Evolutionary conservation across 2,113 vertebrate species (phyloP), one percentile per base, ranked within the genome.

Genomic region (Eleginops maclovinus): DNA sequence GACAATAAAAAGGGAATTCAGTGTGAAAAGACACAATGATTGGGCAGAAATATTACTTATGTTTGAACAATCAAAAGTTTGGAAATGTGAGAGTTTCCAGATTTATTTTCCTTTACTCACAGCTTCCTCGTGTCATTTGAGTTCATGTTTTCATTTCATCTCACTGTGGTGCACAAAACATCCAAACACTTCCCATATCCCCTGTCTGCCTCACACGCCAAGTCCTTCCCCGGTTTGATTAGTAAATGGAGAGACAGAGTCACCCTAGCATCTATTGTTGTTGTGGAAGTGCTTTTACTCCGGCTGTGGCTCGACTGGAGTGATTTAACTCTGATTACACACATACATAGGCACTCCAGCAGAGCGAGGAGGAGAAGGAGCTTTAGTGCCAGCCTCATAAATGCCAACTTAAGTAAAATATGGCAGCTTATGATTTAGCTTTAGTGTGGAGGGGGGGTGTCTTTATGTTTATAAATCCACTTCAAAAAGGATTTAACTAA

Each of bases 391-490:
- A 55, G 71, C 12, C 76, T 86, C 86, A 87, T 84, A 81, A 91
- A 87, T 74, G 72, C 83, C 88, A 89, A 72, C 81, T 88, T 77
- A 87, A 73, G 75, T 50, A 85, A 89, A 85, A 82, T 74, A 75
- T 60, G 56, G 73, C 72, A 77, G 85, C 83, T 88, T 82, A 81
- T 65, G 28, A 75, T 78, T 82, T 56, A 65, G 78, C 67, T 84
- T 71, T 74, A 55, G 53, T 9, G 4, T 54, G 16, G 62, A 26
- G 12, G 43, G 53, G 21, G 24, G 66, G 54, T 53, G 28, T 31
- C 24, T 86, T 84, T 88, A 54, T 86, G 61, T 82, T 81, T 84
- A 67, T 79, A 62, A 65, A 72, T 69, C 51, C 56, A 72, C 70
- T 72, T 81, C 28, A 75, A 79, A 88, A 59, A 74, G 65, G 77